phyloP scores from a whole-genome alignment of 64 coral and sea anemone genomes.

The Dendronephthya gigantea region DNA sequence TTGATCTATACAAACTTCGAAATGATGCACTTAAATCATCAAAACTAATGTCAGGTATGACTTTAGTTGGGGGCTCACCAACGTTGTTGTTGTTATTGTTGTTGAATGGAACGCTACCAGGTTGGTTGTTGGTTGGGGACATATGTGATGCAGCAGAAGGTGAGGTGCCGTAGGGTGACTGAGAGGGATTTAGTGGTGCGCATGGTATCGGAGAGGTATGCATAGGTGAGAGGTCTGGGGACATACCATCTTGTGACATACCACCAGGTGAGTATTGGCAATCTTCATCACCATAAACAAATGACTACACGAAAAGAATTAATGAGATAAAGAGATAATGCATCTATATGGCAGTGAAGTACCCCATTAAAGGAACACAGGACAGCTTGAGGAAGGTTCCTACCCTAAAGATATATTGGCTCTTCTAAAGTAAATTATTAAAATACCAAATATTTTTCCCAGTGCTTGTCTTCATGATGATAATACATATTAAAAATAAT shows the following conservation, averaged over 20 bases:
- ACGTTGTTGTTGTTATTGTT: slow-evolving; percentile 41
- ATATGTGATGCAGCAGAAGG: not conserved
- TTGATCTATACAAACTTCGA: slow-evolving; percentile 89
- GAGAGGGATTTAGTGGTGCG: not conserved
- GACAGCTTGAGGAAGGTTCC: too few species aligned
- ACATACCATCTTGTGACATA: not conserved
- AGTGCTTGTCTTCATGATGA: not conserved
- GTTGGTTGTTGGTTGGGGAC: slow-evolving; percentile 19
- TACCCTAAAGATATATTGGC: too few species aligned
- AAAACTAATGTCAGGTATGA: slow-evolving; percentile 85
- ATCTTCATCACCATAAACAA: not conserved
- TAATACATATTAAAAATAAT: not conserved
- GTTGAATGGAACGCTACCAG: slow-evolving; percentile 20
- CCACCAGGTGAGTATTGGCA: not conserved
- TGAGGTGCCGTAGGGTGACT: not conserved
- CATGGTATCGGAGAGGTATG: not conserved
- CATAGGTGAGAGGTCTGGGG: not conserved
- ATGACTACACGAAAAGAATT: not conserved
- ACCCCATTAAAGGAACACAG: too few species aligned
- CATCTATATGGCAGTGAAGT: not conserved
- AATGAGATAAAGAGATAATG: not conserved
- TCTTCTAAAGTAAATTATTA: not conserved
- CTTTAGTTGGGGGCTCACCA: slow-evolving; percentile 81
- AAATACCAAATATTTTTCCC: not conserved
- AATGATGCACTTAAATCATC: slow-evolving; percentile 97